Conservation (phyloP, 1,140 invertebrate genomes). For the Lethrus apterus region DNA sequence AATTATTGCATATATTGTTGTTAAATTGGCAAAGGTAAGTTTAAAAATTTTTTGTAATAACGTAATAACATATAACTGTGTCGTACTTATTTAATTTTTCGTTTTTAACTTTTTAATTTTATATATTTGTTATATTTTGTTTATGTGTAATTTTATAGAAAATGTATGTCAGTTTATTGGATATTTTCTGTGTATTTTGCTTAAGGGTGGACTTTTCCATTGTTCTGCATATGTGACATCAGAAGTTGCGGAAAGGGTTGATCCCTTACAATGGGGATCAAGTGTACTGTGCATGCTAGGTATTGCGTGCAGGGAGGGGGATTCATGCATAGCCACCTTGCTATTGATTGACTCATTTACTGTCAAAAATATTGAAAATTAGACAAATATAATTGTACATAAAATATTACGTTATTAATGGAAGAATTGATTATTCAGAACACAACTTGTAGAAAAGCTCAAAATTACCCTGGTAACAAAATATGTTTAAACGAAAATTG, state of each 20-base stretch:
- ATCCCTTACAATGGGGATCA: slow-evolving; percentile 10
- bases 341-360: slow-evolving; percentile 34
- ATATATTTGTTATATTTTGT: neutral
- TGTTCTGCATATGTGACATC: neutral
- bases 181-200: neutral
- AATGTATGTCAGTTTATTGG: neutral
- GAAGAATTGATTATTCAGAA: slow-evolving; percentile 1
- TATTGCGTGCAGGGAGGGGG: slow-evolving; percentile 15
- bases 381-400: slow-evolving; percentile 20
- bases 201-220: neutral
- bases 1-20: slow-evolving; percentile 12
- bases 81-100: slow-evolving; percentile 1
- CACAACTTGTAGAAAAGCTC: neutral
- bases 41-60: neutral
- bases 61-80: neutral
- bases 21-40: slow-evolving; percentile 13
- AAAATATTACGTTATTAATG: slow-evolving; percentile 11
- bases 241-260: slow-evolving; percentile 14
- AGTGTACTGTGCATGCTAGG: slow-evolving; percentile 13
- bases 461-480: neutral
- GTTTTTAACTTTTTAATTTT: slow-evolving; percentile 4
- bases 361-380: slow-evolving; percentile 17
- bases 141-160: neutral
- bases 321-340: slow-evolving; percentile 27
- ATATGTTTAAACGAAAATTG: neutral